These are phyloP conservation scores for Lasioglossum pauxillum DNA, from an alignment of 2,888 invertebrate species.

Conservation along the genomic window DNA sequence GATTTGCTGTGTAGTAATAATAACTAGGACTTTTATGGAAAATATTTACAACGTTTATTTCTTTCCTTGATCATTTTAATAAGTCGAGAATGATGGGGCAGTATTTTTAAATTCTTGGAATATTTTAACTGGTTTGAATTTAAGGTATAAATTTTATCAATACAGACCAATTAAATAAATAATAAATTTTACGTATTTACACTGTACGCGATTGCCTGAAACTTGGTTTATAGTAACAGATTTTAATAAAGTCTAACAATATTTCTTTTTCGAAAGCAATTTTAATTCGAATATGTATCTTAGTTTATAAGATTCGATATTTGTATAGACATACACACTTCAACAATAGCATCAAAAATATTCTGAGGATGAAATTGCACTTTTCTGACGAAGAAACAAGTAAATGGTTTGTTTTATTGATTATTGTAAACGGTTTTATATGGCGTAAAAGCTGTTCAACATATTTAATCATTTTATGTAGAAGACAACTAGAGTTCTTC, in stretches of 20 bases:
- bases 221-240: neutral
- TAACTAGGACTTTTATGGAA: neutral
- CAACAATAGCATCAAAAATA: neutral
- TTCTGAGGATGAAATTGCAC: neutral
- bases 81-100: no score
- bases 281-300: neutral
- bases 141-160: no score
- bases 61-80: no score
- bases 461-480: neutral
- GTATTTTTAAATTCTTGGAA: no score
- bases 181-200: neutral
- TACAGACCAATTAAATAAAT: neutral
- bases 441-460: neutral
- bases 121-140: no score
- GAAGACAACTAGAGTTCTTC: no score
- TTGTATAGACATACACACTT: neutral
- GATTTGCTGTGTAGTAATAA: no score
- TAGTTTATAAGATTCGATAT: neutral
- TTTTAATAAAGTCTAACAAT: neutral
- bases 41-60: no score
- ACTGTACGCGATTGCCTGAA: neutral
- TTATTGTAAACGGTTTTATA: neutral
- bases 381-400: no score
- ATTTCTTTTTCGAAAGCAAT: neutral
- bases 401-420: neutral